Conservation (phyloP, 2,113 vertebrate species). For the Atherinomorus stipes region DNA sequence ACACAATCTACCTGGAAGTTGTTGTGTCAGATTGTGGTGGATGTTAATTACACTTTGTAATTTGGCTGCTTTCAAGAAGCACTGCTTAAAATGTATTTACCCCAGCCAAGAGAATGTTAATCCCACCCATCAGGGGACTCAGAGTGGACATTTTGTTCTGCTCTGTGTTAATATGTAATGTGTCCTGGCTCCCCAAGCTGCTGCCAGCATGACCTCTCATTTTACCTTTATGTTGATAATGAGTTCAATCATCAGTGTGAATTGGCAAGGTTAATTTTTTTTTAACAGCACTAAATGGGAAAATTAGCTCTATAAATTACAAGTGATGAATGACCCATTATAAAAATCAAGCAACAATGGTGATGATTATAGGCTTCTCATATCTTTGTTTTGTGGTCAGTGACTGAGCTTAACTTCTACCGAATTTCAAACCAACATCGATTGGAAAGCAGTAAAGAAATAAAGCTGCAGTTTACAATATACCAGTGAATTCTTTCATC, state of each 20-base stretch:
- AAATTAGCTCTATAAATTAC: slow-evolving; percentile 69
- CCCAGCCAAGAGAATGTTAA: slow-evolving; percentile 4
- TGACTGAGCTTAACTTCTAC: slow-evolving; percentile 36
- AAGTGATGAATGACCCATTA: slow-evolving; percentile 67
- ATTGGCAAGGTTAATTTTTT: slow-evolving; percentile 50
- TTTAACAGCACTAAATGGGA: slow-evolving; percentile 60
- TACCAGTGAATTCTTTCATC: background rate
- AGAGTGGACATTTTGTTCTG: slow-evolving; percentile 15
- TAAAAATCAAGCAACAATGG: slow-evolving; percentile 55
- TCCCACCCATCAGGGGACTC: background rate
- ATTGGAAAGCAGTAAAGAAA: background rate
- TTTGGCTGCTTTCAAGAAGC: background rate
- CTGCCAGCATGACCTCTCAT: slow-evolving; percentile 57
- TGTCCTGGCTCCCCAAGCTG: slow-evolving; percentile 39
- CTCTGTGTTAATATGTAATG: slow-evolving; percentile 42
- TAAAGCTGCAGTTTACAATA: background rate
- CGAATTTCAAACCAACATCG: slow-evolving; percentile 6
- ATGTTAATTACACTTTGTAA: slow-evolving; percentile 1
- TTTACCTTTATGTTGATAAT: slow-evolving; percentile 65
- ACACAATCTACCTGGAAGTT: slow-evolving; percentile 4
- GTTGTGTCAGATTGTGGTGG: background rate
- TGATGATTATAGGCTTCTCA: slow-evolving; percentile 27
- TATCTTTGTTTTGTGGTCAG: slow-evolving; percentile 24
- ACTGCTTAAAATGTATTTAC: background rate
- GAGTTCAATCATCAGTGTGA: slow-evolving; percentile 63